Evolutionary conservation across 2,888 invertebrate species (phyloP), one percentile per base, ranked within the genome.

Genomic region (Drosophila affinis): DNA sequence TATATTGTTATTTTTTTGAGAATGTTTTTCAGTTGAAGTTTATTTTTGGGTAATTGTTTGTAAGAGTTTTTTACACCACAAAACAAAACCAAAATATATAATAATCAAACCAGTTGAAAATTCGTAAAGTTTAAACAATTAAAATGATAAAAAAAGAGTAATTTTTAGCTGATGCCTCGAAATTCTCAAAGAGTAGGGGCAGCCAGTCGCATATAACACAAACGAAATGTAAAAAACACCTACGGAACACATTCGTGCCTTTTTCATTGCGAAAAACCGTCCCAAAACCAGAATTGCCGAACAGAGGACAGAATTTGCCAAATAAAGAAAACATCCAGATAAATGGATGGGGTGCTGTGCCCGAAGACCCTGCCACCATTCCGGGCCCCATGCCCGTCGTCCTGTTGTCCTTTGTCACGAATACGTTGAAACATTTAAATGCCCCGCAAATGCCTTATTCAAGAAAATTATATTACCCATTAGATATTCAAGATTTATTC

Each of bases 201-300:
- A 24, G 52, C 46, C 63, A 65, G 76, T 60, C 77, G 67, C 54
- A 69, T 75, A 69, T 49, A 46, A 46, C 27, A 17, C 44, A 60
- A 73, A 65, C 71, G 72, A 67, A 73, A 74, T 69, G 62, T 68
- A 71, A 70, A 59, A 56, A 72, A 72, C 53, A 76, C 64, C 73
- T 68, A 77, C 48, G 63, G 62, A 65, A 87, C 89, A 89, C 88
- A 80, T 84, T 89, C 88, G 88, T 88, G 89, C 88, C 89, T 89
- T 88, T 89, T 88, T 80, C 77, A 88, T 87, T 89, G 84, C 75
- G 77, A 87, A 84, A 88, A 88, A 88, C 88, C 88, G 89, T 88
- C 88, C 89, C 79, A 86, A 72, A 61, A 76, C 75, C 72, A 69
- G 57, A 62, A 57, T 39, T 63, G 49, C 54, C 48, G 54, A 24